phyloP scores from a whole-genome alignment of 92 coral and sea anemone species.

The Epizoanthus scotinus region DNA sequence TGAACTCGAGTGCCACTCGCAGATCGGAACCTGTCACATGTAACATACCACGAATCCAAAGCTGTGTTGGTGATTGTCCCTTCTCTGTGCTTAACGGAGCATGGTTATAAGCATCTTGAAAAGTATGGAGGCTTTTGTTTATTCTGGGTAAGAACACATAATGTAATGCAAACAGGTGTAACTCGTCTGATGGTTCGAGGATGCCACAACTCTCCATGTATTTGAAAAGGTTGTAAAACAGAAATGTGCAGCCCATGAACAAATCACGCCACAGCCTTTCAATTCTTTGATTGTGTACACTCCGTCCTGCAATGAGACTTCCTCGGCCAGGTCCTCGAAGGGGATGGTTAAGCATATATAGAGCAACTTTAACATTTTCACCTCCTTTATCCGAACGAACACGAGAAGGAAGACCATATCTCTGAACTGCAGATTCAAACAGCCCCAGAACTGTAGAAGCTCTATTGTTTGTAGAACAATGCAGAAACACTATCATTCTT shows the following conservation, averaged over 20 bases:
- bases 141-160: slow-evolving; percentile 36
- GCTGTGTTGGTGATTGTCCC: slow-evolving; percentile 47
- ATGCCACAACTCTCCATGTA: no score
- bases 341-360: slow-evolving; percentile 17
- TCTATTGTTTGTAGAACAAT: slow-evolving; percentile 15
- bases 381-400: slow-evolving; percentile 25
- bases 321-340: slow-evolving; percentile 23
- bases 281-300: no score
- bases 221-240: no score
- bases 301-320: background rate
- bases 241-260: no score
- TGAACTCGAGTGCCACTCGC: no score
- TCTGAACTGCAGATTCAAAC: background rate
- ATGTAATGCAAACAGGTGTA: no score
- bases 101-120: slow-evolving; percentile 39
- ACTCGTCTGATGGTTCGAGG: no score
- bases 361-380: slow-evolving; percentile 18
- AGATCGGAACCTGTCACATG: slow-evolving; percentile 12
- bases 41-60: slow-evolving; percentile 45
- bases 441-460: background rate
- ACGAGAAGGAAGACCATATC: slow-evolving; percentile 16
- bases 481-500: background rate
- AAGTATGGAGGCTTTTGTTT: slow-evolving; percentile 23
- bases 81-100: slow-evolving; percentile 47
- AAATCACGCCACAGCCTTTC: no score